Conservation (phyloP, 2,888 invertebrate species). For the Diarsia rubi region DNA sequence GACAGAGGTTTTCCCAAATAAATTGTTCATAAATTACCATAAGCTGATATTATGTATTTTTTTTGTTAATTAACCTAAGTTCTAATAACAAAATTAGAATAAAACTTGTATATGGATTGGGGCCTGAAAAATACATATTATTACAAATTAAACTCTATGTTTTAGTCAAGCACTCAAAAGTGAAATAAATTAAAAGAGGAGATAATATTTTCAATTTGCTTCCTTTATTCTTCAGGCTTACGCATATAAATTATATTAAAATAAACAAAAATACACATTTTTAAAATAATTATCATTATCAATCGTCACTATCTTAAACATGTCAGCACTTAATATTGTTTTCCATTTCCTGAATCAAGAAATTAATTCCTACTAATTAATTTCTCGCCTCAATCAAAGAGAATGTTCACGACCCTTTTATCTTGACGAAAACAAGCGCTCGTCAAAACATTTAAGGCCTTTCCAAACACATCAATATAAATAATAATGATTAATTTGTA, state of each 20-base stretch:
- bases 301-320: neutral
- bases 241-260: no score
- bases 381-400: slow-evolving; percentile 11
- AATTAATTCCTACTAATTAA: slow-evolving; percentile 2
- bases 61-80: neutral
- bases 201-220: neutral
- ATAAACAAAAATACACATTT: no score
- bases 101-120: neutral
- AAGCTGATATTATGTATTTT: neutral
- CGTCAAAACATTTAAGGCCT: neutral
- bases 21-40: neutral
- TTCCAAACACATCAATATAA: slow-evolving; percentile 14
- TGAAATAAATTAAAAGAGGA: neutral
- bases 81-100: neutral
- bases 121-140: neutral
- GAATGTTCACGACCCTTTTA: neutral
- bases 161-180: neutral
- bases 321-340: neutral
- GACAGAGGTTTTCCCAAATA: neutral
- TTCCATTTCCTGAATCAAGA: slow-evolving; percentile 13
- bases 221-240: neutral
- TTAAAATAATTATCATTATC: neutral
- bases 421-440: slow-evolving; percentile 8
- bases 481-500: slow-evolving; percentile 10
- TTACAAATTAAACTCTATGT: neutral